Evolutionary conservation across 2,113 vertebrate genomes (phyloP).

Genomic region (Semnopithecus entellus): DNA sequence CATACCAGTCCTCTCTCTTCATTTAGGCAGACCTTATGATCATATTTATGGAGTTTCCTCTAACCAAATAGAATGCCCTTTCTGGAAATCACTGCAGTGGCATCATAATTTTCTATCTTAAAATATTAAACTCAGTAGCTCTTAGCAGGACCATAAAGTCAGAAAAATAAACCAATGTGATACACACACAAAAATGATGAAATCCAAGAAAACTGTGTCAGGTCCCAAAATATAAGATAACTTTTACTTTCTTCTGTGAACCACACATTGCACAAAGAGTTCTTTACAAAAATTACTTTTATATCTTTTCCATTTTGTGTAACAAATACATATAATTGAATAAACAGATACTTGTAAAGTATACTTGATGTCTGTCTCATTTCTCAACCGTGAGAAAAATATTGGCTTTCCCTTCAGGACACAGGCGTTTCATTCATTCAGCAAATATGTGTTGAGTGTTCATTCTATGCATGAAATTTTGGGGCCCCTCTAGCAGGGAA

Average conservation of each 20-base stretch:
- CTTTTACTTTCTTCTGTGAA: not conserved
- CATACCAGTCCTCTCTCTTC: not conserved
- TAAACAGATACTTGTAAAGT: not conserved
- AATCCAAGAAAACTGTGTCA: not conserved
- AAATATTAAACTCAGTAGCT: not conserved
- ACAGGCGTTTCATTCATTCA: not conserved
- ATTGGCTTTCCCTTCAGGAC: not conserved
- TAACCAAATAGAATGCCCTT: not conserved
- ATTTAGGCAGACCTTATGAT: not conserved
- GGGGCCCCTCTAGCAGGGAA: not conserved
- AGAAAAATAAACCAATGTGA: not conserved
- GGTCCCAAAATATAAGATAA: not conserved
- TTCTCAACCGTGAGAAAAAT: not conserved
- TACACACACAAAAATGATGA: not conserved
- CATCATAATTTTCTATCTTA: not conserved
- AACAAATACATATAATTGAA: not conserved
- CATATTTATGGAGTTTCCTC: not conserved
- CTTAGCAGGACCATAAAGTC: not conserved
- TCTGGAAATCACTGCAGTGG: not conserved
- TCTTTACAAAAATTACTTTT: not conserved
- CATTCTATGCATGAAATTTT: not conserved
- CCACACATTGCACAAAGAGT: not conserved
- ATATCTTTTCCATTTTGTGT: not conserved
- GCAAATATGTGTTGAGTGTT: not conserved
- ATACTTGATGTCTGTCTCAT: not conserved